phyloP scores from a whole-genome alignment of 2,797 vertebrate genomes.

The Acanthis flammea region DNA sequence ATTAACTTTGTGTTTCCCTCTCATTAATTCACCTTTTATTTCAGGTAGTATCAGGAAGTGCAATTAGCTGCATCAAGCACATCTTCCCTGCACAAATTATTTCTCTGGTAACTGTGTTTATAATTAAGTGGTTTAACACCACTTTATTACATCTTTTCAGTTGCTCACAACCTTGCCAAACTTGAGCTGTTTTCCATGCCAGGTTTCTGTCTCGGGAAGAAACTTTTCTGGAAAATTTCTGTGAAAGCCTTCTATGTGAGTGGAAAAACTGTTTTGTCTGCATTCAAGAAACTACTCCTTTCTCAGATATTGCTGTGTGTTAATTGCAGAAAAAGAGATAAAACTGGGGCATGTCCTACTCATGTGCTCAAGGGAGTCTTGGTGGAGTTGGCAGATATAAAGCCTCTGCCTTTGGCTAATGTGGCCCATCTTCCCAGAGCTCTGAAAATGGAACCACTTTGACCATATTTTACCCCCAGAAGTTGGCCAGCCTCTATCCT shows the following conservation, averaged over 20 bases:
- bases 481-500: background rate
- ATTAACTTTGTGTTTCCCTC: slow-evolving; percentile 22
- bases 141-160: background rate
- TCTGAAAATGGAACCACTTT: background rate
- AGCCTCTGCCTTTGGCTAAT: background rate
- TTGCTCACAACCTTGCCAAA: slow-evolving; percentile 34
- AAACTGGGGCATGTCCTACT: background rate
- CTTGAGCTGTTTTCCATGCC: background rate
- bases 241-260: background rate
- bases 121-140: slow-evolving; percentile 31
- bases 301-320: background rate
- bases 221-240: background rate
- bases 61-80: slow-evolving; percentile 48
- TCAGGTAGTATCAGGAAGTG: slow-evolving; percentile 46
- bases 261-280: background rate
- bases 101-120: slow-evolving; percentile 32
- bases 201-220: background rate
- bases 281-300: background rate
- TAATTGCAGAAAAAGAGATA: background rate
- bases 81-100: slow-evolving; percentile 26
- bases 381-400: background rate
- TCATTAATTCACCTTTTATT: slow-evolving; percentile 53
- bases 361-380: background rate
- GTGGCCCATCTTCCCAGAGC: background rate
- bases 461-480: background rate